phyloP scores from a whole-genome alignment of 1,140 invertebrate species.

The Meloidogyne floridensis region DNA sequence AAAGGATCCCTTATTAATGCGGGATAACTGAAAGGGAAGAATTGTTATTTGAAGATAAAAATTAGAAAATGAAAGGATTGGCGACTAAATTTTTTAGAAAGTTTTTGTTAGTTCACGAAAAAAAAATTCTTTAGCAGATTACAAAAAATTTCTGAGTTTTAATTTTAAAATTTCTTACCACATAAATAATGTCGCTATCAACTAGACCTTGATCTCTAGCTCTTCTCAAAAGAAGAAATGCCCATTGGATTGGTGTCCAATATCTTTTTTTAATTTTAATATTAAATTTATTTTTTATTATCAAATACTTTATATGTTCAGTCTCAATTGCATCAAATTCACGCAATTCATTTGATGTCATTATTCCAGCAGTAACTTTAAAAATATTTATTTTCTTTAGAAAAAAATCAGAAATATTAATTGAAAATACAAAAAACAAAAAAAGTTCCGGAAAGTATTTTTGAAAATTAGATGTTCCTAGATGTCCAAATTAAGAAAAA shows the following conservation, averaged over 20 bases:
- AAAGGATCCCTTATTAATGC: too few species aligned
- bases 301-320: constrained; percentile 47
- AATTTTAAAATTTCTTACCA: constrained; percentile 40
- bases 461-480: too few species aligned
- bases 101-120: too few species aligned
- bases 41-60: too few species aligned
- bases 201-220: constrained; percentile 56
- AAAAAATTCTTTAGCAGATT: too few species aligned
- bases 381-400: neutral
- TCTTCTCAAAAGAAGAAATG: constrained; percentile 52
- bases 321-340: constrained; percentile 54
- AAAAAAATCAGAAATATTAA: too few species aligned
- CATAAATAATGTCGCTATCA: constrained; percentile 55
- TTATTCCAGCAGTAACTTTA: constrained; percentile 41
- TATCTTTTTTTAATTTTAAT: constrained; percentile 50
- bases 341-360: constrained; percentile 59
- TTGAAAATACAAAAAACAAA: too few species aligned
- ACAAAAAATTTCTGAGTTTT: constrained; percentile 35
- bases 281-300: neutral
- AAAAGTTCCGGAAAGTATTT: too few species aligned
- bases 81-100: too few species aligned
- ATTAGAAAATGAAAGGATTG: too few species aligned
- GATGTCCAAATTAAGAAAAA: too few species aligned
- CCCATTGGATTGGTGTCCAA: constrained; percentile 63
- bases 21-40: too few species aligned